A percentile compares a stretch with the other conserved stretches of the same genome.
phyloP scores from a whole-genome alignment of 2,888 invertebrate genomes.

The Drosophila acutilabella region DNA sequence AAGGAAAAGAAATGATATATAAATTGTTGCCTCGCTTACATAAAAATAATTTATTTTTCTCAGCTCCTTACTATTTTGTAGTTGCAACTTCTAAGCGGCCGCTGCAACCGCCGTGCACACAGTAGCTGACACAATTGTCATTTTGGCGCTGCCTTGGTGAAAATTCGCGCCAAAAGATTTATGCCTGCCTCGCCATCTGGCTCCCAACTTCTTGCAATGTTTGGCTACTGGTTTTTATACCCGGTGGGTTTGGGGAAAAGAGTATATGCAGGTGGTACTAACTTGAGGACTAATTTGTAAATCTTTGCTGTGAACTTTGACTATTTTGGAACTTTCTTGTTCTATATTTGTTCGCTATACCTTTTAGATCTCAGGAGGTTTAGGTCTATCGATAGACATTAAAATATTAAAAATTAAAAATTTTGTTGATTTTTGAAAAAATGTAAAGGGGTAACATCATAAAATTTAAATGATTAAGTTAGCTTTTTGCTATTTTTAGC shows the following conservation, averaged over 20 bases:
- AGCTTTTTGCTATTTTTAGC: too few species aligned
- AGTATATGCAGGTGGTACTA: neutral
- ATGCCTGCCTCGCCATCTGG: conserved; percentile 49
- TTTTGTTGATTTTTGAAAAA: too few species aligned
- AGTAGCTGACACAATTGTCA: conserved; percentile 85
- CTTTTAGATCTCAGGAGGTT: too few species aligned
- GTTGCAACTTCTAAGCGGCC: conserved; percentile 41
- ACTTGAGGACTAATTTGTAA: too few species aligned
- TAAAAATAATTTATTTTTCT: conserved; percentile 75
- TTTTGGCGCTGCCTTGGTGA: conserved; percentile 73
- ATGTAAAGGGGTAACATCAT: too few species aligned
- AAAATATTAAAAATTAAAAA: too few species aligned
- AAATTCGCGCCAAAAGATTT: conserved; percentile 76
- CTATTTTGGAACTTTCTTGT: too few species aligned
- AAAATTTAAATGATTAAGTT: too few species aligned
- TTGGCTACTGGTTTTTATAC: conserved; percentile 71
- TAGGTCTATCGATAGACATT: too few species aligned
- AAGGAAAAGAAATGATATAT: conserved; percentile 43
- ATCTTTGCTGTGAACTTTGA: too few species aligned
- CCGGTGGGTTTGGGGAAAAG: neutral
- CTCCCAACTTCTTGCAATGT: conserved; percentile 16
- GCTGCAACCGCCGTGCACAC: conserved; percentile 57
- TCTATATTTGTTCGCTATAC: too few species aligned
- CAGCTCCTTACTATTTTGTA: conserved; percentile 7
- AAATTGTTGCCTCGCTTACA: conserved; percentile 54